Evolutionary conservation across 64 coral and sea anemone genomes (phyloP).

Genomic region (Porites australiensis): DNA sequence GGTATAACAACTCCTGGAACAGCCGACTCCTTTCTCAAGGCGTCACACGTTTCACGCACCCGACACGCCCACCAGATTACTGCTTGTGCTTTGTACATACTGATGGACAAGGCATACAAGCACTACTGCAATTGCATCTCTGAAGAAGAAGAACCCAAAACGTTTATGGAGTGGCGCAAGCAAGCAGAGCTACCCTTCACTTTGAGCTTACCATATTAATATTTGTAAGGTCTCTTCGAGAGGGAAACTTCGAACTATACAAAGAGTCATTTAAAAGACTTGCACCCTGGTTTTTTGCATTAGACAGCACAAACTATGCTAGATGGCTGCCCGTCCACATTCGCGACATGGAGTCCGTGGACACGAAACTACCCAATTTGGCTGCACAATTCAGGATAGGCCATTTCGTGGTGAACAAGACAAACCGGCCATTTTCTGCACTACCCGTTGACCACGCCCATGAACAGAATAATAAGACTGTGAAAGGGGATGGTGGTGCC

Average conservation of each 20-base stretch:
- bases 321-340: slow-evolving; percentile 36
- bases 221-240: slow-evolving; percentile 20
- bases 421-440: not conserved
- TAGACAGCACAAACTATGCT: not conserved
- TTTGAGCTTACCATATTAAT: slow-evolving; percentile 14
- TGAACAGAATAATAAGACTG: not conserved
- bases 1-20: slow-evolving; percentile 1
- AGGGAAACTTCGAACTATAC: slow-evolving; percentile 36
- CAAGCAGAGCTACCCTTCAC: slow-evolving; percentile 47
- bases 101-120: not conserved
- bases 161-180: slow-evolving; percentile 33
- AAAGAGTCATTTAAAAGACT: not conserved
- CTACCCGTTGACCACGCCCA: not conserved
- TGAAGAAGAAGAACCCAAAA: not conserved
- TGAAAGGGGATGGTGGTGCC: not conserved
- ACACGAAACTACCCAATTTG: not conserved
- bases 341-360: slow-evolving; percentile 29
- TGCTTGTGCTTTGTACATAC: not conserved
- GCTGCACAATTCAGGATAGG: slow-evolving; percentile 8
- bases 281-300: slow-evolving; percentile 19
- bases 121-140: not conserved
- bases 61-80: slow-evolving; percentile 3
- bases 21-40: not conserved
- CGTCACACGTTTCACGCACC: not conserved
- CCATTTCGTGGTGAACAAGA: slow-evolving; percentile 38